These are phyloP conservation scores for Polyploca ridens DNA, from an alignment of 2,888 invertebrate genomes.

Conservation along the genomic window DNA sequence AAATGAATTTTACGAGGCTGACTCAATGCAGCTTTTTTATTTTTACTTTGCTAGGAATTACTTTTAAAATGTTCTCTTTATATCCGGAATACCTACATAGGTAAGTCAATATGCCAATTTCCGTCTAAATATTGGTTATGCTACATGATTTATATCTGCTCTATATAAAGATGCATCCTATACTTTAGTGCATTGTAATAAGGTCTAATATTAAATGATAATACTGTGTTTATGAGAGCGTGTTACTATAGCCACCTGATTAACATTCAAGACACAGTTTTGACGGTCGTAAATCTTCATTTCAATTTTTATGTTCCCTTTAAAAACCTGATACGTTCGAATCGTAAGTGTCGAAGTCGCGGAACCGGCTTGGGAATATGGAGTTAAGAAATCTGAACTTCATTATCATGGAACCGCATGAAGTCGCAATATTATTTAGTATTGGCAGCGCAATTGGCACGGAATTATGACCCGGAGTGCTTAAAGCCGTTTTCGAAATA, in stretches of 20 bases:
- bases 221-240: background rate
- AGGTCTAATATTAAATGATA: background rate
- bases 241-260: background rate
- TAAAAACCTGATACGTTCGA: slow-evolving; percentile 14
- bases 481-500: slow-evolving; percentile 20
- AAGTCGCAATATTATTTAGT: slow-evolving; percentile 6
- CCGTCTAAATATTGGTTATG: background rate
- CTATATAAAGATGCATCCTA: background rate
- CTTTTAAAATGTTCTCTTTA: slow-evolving; percentile 6
- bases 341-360: slow-evolving; percentile 29
- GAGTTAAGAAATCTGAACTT: slow-evolving; percentile 31
- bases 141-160: background rate
- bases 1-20: slow-evolving; percentile 4
- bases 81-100: background rate
- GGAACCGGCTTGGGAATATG: slow-evolving; percentile 23
- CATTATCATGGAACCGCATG: slow-evolving; percentile 22
- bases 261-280: slow-evolving; percentile 11
- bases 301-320: slow-evolving; percentile 11
- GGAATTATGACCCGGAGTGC: slow-evolving; percentile 21
- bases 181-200: background rate
- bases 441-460: background rate
- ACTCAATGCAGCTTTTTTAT: slow-evolving; percentile 7
- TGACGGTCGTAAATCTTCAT: slow-evolving; percentile 6
- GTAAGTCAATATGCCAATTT: background rate
- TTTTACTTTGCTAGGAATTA: background rate